phyloP scores from a whole-genome alignment of 2,113 vertebrate genomes.

The Vulpes vulpes region DNA sequence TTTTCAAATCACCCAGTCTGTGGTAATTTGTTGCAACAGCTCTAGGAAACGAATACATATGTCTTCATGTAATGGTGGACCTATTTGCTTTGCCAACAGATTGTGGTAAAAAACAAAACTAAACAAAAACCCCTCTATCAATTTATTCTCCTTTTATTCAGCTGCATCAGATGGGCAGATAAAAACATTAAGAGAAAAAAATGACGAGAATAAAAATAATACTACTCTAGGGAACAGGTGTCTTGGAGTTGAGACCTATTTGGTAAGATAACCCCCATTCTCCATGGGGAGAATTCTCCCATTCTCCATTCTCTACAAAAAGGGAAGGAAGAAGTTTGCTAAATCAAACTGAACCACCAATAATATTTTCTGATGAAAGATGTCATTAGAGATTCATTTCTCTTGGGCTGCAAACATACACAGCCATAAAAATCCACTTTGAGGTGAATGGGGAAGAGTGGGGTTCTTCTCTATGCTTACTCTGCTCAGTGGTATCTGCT shows the following conservation, averaged over 20 bases:
- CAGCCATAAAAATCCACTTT: constrained; percentile 29
- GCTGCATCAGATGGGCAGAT: constrained; percentile 75
- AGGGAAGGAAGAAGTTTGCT: constrained; percentile 27
- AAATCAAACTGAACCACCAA: constrained; percentile 42
- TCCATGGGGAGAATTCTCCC: no score
- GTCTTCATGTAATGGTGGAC: background rate
- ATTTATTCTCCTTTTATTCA: constrained; percentile 75
- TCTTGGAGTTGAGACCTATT: constrained; percentile 52
- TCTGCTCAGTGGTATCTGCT: background rate
- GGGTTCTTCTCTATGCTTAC: background rate
- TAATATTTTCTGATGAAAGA: constrained; percentile 15
- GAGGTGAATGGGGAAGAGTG: background rate
- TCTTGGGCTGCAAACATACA: constrained; percentile 35
- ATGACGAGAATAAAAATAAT: constrained; percentile 57
- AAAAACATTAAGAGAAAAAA: constrained; percentile 15
- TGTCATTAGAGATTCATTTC: constrained; percentile 59
- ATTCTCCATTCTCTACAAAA: constrained; percentile 56
- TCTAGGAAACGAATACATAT: background rate
- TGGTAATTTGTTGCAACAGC: background rate
- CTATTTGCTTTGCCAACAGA: constrained; percentile 63
- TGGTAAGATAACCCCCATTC: background rate
- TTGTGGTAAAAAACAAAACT: constrained; percentile 50
- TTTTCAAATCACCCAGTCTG: constrained; percentile 1
- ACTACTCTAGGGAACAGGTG: background rate
- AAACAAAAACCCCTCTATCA: constrained; percentile 60